Base-by-base conservation (phyloP, 2,113 vertebrate genomes). In the Antechinus stuartii region DNA sequence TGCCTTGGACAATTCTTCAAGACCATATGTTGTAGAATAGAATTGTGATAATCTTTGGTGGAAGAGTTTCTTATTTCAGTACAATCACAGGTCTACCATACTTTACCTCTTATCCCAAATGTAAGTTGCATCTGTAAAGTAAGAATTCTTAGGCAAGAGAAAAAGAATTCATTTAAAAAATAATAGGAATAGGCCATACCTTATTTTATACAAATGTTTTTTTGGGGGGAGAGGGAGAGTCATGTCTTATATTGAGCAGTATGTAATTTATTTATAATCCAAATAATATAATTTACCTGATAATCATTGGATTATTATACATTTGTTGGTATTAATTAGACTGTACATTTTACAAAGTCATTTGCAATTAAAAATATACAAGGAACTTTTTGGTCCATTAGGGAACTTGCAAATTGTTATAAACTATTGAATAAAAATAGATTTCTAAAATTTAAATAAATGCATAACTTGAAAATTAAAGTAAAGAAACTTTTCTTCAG, bases 341-440 rank as follows among this genome's bases (percentile, higher is more conserved):
- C 96, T 97, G 97, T 97, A 47, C 97, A 97, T 95, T 97, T 96
- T 95, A 30, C 61, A 93, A 93, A 90, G 61, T 96, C 97, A 96
- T 96, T 97, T 96, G 95, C 90, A 56, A 92, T 97, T 95, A 95
- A 68, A 96, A 95, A 90, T 89, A 93, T 92, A 54, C 54, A 95
- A 95, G 91, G 35, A 84, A 84, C 68, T 42, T 42, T 7, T 42
- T 84, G 68, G n/a, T 42, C n/a, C 54, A 93, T 93, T 94, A 27
- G 30, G 35, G 52, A 94, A 90, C 27, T 91, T 26, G 35, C 23
- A 22, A 84, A 84, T 89, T 96, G 96, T 91, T 93, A 91, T 89
- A 96, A 95, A 94, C 91, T 94, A 56, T 89, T 76, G 42, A 93
- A 25, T 55, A 27, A 89, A 95, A 96, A 54, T n/a, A 90, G 92